phyloP scores from a whole-genome alignment of 2,888 invertebrate species.

The Melieria picta region DNA sequence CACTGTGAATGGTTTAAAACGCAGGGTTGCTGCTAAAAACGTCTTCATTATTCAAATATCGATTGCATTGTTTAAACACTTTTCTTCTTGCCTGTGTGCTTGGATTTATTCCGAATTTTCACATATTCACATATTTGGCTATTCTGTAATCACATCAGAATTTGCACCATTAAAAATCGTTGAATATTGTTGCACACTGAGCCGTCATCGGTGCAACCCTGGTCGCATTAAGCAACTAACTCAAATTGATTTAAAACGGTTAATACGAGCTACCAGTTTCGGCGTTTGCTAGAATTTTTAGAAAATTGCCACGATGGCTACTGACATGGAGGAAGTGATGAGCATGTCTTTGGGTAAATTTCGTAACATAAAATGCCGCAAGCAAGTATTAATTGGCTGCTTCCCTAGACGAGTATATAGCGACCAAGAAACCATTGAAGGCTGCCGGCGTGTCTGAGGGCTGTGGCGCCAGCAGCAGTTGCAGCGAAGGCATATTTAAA shows the following conservation, averaged over 20 bases:
- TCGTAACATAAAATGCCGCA: background rate
- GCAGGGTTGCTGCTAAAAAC: too few relatives aligned
- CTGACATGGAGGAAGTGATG: conserved; percentile 40
- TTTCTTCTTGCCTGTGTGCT: too few relatives aligned
- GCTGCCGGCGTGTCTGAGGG: background rate
- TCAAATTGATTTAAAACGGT: background rate
- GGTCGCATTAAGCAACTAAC: background rate
- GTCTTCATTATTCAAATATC: too few relatives aligned
- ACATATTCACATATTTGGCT: background rate
- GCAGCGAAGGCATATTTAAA: background rate
- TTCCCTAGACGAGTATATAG: conserved; percentile 31
- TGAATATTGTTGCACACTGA: too few relatives aligned
- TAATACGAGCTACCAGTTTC: background rate
- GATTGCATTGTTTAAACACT: too few relatives aligned
- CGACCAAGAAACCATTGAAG: conserved; percentile 3
- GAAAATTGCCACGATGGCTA: conserved; percentile 33
- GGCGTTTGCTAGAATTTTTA: too few relatives aligned
- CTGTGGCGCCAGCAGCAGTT: background rate
- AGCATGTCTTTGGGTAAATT: conserved; percentile 45
- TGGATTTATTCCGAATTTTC: too few relatives aligned
- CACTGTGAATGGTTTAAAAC: too few relatives aligned
- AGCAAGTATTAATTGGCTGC: background rate
- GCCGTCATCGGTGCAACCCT: background rate
- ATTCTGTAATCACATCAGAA: background rate
- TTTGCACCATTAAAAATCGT: too few relatives aligned